These are phyloP conservation scores for Pholis gunnellus DNA, from an alignment of 2,113 vertebrate genomes.

Conservation along the genomic window DNA sequence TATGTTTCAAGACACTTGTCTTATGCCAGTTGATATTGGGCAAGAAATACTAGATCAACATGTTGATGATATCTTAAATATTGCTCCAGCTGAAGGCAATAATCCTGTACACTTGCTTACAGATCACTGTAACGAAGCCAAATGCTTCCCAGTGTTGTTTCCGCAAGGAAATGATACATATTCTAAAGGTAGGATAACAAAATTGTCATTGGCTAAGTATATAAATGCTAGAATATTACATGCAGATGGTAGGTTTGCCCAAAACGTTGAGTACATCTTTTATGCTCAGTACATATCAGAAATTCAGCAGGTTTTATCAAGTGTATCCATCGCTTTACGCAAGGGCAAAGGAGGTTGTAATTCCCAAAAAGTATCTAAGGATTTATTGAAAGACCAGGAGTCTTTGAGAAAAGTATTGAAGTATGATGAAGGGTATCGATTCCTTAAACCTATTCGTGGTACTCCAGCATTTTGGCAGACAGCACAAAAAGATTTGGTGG, in stretches of 20 bases:
- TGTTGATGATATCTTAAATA: too few species aligned
- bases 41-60: slow-evolving; percentile 5
- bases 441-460: not conserved
- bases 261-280: not conserved
- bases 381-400: not conserved
- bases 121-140: too few species aligned
- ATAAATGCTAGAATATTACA: not conserved
- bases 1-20: slow-evolving; percentile 6
- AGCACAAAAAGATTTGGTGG: not conserved
- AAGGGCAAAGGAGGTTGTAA: not conserved
- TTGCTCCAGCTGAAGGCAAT: too few species aligned
- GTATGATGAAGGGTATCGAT: not conserved
- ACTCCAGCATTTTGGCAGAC: not conserved
- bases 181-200: not conserved
- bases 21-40: slow-evolving; percentile 9
- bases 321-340: not conserved
- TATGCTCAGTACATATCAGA: slow-evolving; percentile 1
- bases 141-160: too few species aligned
- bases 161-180: not conserved
- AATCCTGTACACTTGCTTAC: too few species aligned
- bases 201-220: not conserved
- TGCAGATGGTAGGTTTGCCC: not conserved
- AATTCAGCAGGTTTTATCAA: not conserved
- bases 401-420: not conserved
- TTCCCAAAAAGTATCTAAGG: not conserved